These are phyloP conservation scores for Ovibos moschatus DNA, from an alignment of 2,113 vertebrate species.

Conservation along the genomic window DNA sequence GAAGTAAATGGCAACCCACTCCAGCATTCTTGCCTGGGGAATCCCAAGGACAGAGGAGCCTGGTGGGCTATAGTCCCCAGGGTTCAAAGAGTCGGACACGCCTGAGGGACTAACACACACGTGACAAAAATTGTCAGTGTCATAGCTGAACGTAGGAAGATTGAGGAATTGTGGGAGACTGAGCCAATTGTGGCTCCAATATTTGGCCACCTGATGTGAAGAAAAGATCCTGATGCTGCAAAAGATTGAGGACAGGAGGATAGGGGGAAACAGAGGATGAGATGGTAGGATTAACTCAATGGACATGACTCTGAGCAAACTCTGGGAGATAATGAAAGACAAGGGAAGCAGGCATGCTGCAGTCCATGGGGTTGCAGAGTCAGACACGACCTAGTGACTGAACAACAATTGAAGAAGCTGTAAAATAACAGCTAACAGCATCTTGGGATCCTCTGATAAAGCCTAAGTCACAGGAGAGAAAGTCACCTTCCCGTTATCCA, in stretches of 20 bases:
- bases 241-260: neutral
- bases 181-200: neutral
- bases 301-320: neutral
- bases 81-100: accelerated
- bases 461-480: neutral
- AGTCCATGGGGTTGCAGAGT: neutral
- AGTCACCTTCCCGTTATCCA: neutral
- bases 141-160: neutral
- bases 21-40: neutral
- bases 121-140: neutral
- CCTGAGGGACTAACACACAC: neutral
- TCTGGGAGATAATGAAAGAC: neutral
- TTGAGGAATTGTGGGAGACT: neutral
- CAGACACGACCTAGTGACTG: neutral
- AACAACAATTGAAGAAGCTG: neutral
- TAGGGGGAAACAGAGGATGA: neutral
- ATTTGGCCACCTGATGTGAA: neutral
- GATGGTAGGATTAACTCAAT: neutral
- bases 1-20: neutral
- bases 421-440: neutral
- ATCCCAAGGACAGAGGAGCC: neutral
- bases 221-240: neutral
- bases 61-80: neutral
- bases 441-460: neutral
- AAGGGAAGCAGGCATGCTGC: neutral